Evolutionary conservation across 2,113 vertebrate species (phyloP), one percentile per base, ranked within the genome.

Genomic region (Hippoglossus stenolepis): DNA sequence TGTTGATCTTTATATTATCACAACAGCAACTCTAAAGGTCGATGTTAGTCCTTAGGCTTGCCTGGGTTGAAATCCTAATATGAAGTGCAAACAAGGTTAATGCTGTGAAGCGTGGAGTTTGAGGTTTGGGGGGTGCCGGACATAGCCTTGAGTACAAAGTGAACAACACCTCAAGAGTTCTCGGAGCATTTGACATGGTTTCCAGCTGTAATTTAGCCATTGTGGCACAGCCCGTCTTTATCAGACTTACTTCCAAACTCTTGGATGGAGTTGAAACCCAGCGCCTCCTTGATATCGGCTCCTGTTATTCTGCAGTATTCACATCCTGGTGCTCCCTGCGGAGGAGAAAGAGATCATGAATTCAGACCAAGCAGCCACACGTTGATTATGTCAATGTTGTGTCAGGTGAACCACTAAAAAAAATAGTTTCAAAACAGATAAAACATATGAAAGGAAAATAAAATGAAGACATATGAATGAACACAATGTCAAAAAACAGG

Each of bases 241-340:
- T 45, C 45, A 60, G 1, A 93, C 91, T 90, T 91, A 95, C 95
- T 88, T 89, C 93, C 93, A 88, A 94, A 93, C 0, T 26, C 17
- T 3, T 59, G 3, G 0, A 67, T 35, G 45, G 72, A 71, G 7
- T 64, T 72, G 11, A 91, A 73, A 3, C 91, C 92, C 11, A 93
- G 63, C 63, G 49, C 83, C 18, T 24, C 71, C 35, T 74, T 80
- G 14, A 94, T 63, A 35, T 94, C 89, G 10, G 43, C 80, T 67
- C 70, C 80, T 57, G 75, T 92, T 65, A 95, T 91, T 71, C 94
- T 84, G 89, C 95, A 95, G 77, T 93, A 95, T n/a, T 94, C 89
- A 84, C 94, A 94, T 12, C 73, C 85, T 4, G 83, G 23, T 2
- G 62, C 31, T 35, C 91, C 94, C 95, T 95, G 76, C 5, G 51